Conservation (phyloP, 2,113 vertebrate genomes). For the Peromyscus leucopus region DNA sequence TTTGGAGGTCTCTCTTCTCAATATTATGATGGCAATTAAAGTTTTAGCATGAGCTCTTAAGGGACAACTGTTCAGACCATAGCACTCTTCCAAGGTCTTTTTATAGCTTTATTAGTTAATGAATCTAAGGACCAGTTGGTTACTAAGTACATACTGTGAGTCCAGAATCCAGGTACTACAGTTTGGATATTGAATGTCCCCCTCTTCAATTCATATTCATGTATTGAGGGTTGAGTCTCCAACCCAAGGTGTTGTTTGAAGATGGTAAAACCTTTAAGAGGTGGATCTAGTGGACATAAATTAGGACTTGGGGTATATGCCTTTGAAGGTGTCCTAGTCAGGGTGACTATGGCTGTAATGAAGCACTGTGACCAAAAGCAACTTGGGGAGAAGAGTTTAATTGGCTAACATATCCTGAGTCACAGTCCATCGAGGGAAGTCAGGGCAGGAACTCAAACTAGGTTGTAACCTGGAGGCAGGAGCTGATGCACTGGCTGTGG, state of each 20-base stretch:
- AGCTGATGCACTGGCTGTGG: background rate
- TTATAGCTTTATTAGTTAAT: constrained; percentile 51
- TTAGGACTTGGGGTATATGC: no score
- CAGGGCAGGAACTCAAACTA: background rate
- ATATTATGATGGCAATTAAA: background rate
- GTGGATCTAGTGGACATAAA: background rate
- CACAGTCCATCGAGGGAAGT: background rate
- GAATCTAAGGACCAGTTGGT: background rate
- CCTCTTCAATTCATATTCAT: background rate
- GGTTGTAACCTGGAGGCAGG: background rate
- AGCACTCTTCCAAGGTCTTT: background rate
- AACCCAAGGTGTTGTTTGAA: background rate
- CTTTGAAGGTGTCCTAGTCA: background rate
- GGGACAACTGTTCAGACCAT: background rate
- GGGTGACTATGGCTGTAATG: background rate
- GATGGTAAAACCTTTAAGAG: background rate
- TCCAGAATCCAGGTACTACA: background rate
- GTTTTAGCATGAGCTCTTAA: background rate
- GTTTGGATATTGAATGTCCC: background rate
- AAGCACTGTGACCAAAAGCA: background rate
- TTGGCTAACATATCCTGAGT: background rate
- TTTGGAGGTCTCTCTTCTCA: background rate
- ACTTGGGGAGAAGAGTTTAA: background rate
- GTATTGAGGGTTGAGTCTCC: background rate
- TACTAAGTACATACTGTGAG: background rate